Evolutionary conservation across 2,888 invertebrate species (phyloP), one percentile per base, ranked within the genome.

Genomic region (Rhingia rostrata): DNA sequence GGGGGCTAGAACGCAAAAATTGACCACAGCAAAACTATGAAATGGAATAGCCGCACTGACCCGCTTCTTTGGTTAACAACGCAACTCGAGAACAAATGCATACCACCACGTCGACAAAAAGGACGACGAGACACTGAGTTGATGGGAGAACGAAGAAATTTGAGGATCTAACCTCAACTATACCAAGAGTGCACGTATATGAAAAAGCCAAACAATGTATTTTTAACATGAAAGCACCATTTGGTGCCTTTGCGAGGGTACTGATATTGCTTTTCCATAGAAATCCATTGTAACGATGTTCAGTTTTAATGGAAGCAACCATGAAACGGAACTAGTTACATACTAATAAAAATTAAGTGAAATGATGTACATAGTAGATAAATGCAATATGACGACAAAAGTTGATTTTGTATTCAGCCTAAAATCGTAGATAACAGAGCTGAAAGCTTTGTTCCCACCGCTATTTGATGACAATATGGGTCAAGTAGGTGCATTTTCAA

Each of bases 141-240:
- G 53, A 12, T 37, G 35, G 22, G 14, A 30, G 22, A 22, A 14
- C 47, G 22, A 3, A 22, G 14, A 1, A 9, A 47, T 22, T 0
- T 6, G 7, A 22, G 7, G 7, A 14, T 45, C 14, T 14, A 6
- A 9, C 22, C 33, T 33, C 70, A 70, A 49, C 58, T 54, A n/a
- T n/a, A 64, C 70, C 63, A 67, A 61, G 60, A 66, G 61, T 22
- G 22, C 53, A 61, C 73, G 66, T 66, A 80, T 47, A 80, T 60
- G 73, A 54, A 53, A 67, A 61, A 73, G 64, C 61, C 73, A 80
- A 73, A 73, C 80, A 80, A 67, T 80, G 73, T 80, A 80, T 54
- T 67, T 73, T 67, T 54, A 39, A 67, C 67, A 51, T 73, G 47
- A 63, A 67, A 80, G 80, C 73, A 54, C 80, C 73, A 80, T 80